phyloP scores from a whole-genome alignment of 2,888 invertebrate genomes.

The Chrysolina americana region DNA sequence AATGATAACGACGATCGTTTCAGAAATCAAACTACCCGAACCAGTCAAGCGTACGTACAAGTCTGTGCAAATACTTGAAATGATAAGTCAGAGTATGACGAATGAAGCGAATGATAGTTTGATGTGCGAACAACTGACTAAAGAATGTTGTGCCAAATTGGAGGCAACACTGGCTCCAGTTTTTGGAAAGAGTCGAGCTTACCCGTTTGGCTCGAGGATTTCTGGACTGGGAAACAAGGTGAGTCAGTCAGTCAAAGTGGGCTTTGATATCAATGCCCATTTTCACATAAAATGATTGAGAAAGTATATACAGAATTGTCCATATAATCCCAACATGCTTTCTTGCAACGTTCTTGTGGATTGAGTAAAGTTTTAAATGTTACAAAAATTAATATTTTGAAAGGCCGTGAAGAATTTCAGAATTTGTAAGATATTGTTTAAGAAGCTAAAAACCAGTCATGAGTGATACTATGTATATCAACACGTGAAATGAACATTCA shows the following conservation, averaged over 20 bases:
- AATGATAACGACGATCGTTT: constrained; percentile 28
- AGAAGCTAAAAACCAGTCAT: too few species aligned
- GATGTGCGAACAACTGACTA: constrained; percentile 51
- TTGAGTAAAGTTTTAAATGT: too few species aligned
- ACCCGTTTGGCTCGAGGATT: constrained; percentile 76
- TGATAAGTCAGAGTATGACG: constrained; percentile 49
- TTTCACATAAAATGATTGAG: too few species aligned
- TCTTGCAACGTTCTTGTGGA: too few species aligned
- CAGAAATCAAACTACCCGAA: constrained; percentile 56
- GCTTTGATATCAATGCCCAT: background rate
- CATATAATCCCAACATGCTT: too few species aligned
- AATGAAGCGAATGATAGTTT: constrained; percentile 59
- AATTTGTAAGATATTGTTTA: too few species aligned
- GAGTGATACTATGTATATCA: too few species aligned
- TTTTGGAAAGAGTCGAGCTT: constrained; percentile 67
- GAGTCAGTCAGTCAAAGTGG: constrained; percentile 29
- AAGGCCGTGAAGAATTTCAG: too few species aligned
- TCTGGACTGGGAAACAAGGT: constrained; percentile 71
- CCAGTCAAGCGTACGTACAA: constrained; percentile 56
- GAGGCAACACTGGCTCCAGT: constrained; percentile 56
- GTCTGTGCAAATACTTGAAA: constrained; percentile 51
- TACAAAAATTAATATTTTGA: too few species aligned
- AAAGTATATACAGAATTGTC: too few species aligned
- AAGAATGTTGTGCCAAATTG: constrained; percentile 60
- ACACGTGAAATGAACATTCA: too few species aligned